These are phyloP conservation scores for Polydesmus complanatus DNA, from an alignment of 2,888 invertebrate genomes.

Conservation along the genomic window DNA sequence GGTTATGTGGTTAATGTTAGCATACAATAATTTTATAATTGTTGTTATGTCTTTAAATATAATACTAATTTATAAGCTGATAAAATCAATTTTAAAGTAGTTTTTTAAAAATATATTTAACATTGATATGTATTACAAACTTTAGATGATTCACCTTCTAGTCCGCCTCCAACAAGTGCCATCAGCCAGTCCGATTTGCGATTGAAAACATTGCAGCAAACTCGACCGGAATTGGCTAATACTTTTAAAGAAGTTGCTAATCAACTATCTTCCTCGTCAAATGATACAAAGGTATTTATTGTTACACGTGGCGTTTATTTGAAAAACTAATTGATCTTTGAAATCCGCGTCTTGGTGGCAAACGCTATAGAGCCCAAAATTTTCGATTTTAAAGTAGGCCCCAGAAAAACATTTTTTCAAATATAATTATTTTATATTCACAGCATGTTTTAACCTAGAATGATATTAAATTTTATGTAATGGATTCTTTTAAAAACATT, in stretches of 20 bases:
- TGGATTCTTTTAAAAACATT: too few species aligned
- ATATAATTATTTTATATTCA: too few species aligned
- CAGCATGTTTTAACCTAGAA: too few species aligned
- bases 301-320: too few species aligned
- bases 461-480: too few species aligned
- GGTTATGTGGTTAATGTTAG: neutral
- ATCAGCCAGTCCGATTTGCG: neutral
- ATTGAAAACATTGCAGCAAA: constrained; percentile 5
- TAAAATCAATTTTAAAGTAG: neutral
- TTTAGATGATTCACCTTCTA: constrained; percentile 2
- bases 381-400: neutral
- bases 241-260: constrained; percentile 6
- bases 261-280: constrained; percentile 2
- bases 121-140: neutral
- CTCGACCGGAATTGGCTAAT: constrained; percentile 9
- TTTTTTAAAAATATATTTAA: neutral
- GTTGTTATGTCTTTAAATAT: neutral
- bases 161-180: neutral
- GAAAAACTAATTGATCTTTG: too few species aligned
- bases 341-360: too few species aligned
- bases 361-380: neutral
- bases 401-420: too few species aligned
- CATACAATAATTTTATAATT: neutral
- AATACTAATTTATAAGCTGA: neutral
- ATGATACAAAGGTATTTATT: neutral